Base-by-base conservation (phyloP, 2,113 vertebrate genomes). In the Proterorhinus semilunaris region DNA sequence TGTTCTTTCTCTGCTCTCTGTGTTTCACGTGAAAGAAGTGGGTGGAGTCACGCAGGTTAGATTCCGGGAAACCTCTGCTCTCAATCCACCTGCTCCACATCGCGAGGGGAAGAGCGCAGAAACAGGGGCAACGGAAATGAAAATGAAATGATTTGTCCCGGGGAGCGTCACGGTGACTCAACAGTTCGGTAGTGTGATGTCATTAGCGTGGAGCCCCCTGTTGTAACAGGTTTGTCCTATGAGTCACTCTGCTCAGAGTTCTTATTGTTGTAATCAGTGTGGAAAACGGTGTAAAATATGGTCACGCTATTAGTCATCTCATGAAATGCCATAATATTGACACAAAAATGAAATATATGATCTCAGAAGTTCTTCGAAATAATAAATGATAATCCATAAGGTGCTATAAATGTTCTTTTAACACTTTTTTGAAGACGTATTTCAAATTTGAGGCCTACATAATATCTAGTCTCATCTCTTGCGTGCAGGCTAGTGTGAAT, bases 31-130 rank as follows among this genome's bases (percentile, higher is more conserved):
- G 72, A 44, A 58, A 11, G 44, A 13, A 62, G 50, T 54, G 52
- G 75, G 83, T 63, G 80, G 79, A 79, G 81, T 36, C 16, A 42
- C 8, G 10, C 63, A 63, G 88, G 71, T 83, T 72, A 36, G 73
- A 81, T 88, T 90, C 77, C 80, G 55, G 15, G 71, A 81, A 86
- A 85, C 71, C 48, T 68, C n/a, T 73, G 48, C 81, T 87, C 66
- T 66, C 44, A 69, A 74, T 76, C 84, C 82, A 87, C 86, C 85
- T 88, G 85, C 62, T 80, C 9, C 6, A 47, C 10, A 43, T 51
- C 36, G 61, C 59, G 11, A 46, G 16, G 53, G 16, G 8, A 3
- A 13, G 36, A 50, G 27, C 27, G 27, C 42, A 45, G 50, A 70
- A 68, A 50, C 63, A 66, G 49, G 53, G 12, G 62, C 50, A 64